phyloP scores from a whole-genome alignment of 2,113 vertebrate species.

The Oreochromis tanganicae region DNA sequence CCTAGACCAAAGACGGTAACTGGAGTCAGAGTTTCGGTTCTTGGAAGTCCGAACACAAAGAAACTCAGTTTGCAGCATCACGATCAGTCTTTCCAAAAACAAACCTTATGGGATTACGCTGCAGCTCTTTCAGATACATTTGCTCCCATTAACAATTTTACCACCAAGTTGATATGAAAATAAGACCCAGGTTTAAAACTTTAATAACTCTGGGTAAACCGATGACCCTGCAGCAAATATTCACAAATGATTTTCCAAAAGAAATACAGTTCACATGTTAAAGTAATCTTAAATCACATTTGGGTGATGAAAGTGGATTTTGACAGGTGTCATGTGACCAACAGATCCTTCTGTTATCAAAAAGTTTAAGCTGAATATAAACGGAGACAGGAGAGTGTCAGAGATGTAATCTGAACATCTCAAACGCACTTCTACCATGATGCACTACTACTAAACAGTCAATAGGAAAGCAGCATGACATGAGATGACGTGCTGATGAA shows the following conservation, averaged over 20 bases:
- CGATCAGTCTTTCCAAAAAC: neutral
- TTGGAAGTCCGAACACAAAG: neutral
- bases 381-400: fast-evolving
- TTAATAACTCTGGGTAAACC: neutral
- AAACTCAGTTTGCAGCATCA: neutral
- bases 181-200: fast-evolving
- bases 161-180: neutral
- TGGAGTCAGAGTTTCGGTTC: neutral
- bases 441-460: neutral
- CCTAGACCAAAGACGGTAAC: fast-evolving
- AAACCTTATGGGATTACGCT: neutral
- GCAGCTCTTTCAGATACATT: neutral
- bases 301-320: neutral
- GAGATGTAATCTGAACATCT: neutral
- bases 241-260: neutral
- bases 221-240: neutral
- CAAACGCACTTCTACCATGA: neutral
- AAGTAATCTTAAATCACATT: neutral
- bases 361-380: neutral
- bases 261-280: neutral
- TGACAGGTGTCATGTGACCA: neutral
- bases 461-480: neutral
- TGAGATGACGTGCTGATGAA: neutral
- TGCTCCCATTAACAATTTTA: neutral
- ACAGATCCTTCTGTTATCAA: neutral